Percentiles rank a stretch among this genome's conserved stretches.
Evolutionary conservation across 2,888 invertebrate species (phyloP).

Genomic region (Sminthurides aquaticus): DNA sequence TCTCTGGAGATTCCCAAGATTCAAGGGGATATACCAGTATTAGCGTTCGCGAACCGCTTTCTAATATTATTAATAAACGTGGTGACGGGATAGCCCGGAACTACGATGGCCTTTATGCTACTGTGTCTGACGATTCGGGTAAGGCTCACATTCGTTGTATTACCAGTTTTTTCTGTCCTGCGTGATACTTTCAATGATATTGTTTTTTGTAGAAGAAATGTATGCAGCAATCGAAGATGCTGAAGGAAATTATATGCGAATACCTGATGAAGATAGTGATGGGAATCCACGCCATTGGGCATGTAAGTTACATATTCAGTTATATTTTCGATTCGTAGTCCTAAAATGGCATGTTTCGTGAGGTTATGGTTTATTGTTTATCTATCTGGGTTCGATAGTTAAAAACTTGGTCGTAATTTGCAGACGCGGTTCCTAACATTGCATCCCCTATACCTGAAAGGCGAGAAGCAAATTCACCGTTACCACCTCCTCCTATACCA

Average conservation of each 20-base stretch:
- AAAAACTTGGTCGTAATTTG: background rate
- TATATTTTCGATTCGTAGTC: background rate
- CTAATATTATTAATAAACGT: slow-evolving; percentile 54
- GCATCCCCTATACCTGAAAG: slow-evolving; percentile 84
- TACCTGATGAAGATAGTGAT: slow-evolving; percentile 36
- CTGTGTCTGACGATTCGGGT: slow-evolving; percentile 86
- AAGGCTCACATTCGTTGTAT: no score
- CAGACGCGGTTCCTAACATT: slow-evolving; percentile 53
- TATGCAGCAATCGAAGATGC: slow-evolving; percentile 79
- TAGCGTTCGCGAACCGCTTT: slow-evolving; percentile 79
- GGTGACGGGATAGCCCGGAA: slow-evolving; percentile 46
- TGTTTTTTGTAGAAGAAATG: slow-evolving; percentile 63
- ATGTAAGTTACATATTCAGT: slow-evolving; percentile 20
- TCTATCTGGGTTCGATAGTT: no score
- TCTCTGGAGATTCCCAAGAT: slow-evolving; percentile 85
- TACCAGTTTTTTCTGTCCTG: no score
- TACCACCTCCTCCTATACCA: slow-evolving; percentile 76
- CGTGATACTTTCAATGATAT: background rate
- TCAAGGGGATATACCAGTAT: slow-evolving; percentile 85
- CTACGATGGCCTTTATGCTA: slow-evolving; percentile 56
- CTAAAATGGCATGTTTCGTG: no score
- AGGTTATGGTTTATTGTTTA: background rate
- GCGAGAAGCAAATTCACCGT: slow-evolving; percentile 81
- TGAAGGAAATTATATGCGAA: slow-evolving; percentile 52
- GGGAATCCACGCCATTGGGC: slow-evolving; percentile 35